These are phyloP conservation scores for Coremacera marginata DNA, from an alignment of 2,888 invertebrate genomes.

Conservation along the genomic window DNA sequence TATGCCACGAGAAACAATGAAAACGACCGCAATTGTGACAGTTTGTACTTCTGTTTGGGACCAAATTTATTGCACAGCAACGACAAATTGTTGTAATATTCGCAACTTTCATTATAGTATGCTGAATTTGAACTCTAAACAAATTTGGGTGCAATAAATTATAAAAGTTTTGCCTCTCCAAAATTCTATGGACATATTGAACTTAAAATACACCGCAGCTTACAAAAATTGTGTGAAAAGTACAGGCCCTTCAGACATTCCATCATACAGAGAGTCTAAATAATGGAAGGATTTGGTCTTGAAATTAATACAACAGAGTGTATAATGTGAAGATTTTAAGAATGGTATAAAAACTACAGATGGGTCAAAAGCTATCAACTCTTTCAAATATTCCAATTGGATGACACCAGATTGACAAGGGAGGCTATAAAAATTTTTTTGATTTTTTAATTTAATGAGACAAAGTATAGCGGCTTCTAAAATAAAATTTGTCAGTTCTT, in stretches of 20 bases:
- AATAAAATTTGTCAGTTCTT: not conserved
- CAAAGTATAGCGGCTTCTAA: not conserved
- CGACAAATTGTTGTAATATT: not conserved
- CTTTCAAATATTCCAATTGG: not conserved
- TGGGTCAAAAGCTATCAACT: not conserved
- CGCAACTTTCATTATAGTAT: not conserved
- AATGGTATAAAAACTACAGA: not conserved
- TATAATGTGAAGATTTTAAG: not conserved
- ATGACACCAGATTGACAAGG: not conserved
- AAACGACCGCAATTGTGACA: too few species aligned
- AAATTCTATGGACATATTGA: not conserved
- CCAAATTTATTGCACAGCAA: not conserved
- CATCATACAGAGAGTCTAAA: not conserved
- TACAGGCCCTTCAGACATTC: not conserved
- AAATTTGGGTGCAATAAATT: not conserved
- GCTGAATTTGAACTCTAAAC: not conserved
- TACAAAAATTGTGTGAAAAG: not conserved
- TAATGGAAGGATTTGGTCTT: not conserved
- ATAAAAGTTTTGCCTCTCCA: not conserved
- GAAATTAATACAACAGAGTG: not conserved
- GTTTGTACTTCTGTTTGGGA: too few species aligned
- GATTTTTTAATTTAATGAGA: not conserved
- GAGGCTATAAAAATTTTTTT: not conserved
- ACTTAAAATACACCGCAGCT: not conserved
- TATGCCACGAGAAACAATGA: too few species aligned